Evolutionary conservation across 2,797 vertebrate genomes (phyloP), one percentile per base, ranked within the genome.

Genomic region (Cyclura pinguis): DNA sequence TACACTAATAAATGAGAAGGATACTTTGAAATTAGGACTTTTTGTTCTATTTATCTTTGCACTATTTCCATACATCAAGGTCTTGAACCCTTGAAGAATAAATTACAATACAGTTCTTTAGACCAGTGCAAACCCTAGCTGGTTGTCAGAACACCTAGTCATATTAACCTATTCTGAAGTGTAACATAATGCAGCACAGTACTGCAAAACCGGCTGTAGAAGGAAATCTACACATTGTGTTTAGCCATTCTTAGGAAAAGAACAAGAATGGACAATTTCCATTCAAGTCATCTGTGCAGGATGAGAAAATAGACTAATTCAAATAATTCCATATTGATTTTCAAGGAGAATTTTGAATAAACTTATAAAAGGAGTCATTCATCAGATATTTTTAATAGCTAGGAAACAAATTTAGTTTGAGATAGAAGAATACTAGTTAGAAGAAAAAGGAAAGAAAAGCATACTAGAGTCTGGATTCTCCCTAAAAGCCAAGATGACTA

Each of bases 1-100:
- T 74, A 80, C 50, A 80, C 42, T 85, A 80, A 89, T 29, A 85
- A 67, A 78, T 72, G 13, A 57, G 52, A 57, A 35, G 62, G n/a
- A 74, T 90, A 47, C 8, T 24, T 86, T 74, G 42, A 35, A 81
- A 81, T 81, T 50, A 81, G 55, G 84, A 32, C 67, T 47, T 27
- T 29, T 57, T 74, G 47, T 52, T 59, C 55, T 84, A 35, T 67
- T 76, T 52, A 55, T 5, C 22, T 42, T 82, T 87, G 72, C 69
- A 62, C 55, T n/a, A 50, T 16, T 89, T 84, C 81, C n/a, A 62
- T 6, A 9, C 35, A 76, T 35, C 57, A 84, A 74, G 38, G 27
- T 18, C 86, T 20, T 47, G n/a, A 2, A 29, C 7, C n/a, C 18
- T 57, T 18, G 18, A 50, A 62, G 14, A 32, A 59, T 35, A 83